phyloP scores from a whole-genome alignment of 1,140 invertebrate genomes.

The Dendroctonus ponderosae region DNA sequence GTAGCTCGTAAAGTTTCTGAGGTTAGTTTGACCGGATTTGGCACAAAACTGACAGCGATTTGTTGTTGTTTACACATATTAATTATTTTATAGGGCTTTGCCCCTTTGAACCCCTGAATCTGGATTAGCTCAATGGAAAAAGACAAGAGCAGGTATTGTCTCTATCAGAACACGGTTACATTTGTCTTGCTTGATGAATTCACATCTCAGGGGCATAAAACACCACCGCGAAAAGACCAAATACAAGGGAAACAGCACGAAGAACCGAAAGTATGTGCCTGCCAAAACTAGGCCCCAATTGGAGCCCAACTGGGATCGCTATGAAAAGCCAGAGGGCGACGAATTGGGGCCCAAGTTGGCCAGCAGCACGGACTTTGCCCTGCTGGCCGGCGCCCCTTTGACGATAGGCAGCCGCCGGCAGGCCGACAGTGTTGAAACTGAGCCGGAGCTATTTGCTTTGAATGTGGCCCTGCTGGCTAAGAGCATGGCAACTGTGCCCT shows the following conservation, averaged over 20 bases:
- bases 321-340: constrained; percentile 33
- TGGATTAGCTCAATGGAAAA: neutral
- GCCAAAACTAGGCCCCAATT: constrained; percentile 26
- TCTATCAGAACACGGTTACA: no score
- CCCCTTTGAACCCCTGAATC: no score
- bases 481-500: constrained; percentile 41
- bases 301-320: constrained; percentile 42
- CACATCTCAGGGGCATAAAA: constrained; percentile 32
- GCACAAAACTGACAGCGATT: no score
- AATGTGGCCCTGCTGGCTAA: constrained; percentile 38
- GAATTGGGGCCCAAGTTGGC: constrained; percentile 11
- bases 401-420: constrained; percentile 41
- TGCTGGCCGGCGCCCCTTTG: constrained; percentile 41
- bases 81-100: no score
- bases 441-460: constrained; percentile 38
- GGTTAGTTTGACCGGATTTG: no score
- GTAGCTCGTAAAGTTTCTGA: no score
- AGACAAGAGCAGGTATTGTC: neutral
- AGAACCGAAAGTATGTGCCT: constrained; percentile 24
- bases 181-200: no score
- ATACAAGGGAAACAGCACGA: constrained; percentile 34
- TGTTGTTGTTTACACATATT: no score
- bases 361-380: constrained; percentile 35
- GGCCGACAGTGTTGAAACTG: constrained; percentile 36
- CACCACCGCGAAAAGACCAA: constrained; percentile 38